These are phyloP conservation scores for Encarsia formosa DNA, from an alignment of 2,888 invertebrate genomes.

Conservation along the genomic window DNA sequence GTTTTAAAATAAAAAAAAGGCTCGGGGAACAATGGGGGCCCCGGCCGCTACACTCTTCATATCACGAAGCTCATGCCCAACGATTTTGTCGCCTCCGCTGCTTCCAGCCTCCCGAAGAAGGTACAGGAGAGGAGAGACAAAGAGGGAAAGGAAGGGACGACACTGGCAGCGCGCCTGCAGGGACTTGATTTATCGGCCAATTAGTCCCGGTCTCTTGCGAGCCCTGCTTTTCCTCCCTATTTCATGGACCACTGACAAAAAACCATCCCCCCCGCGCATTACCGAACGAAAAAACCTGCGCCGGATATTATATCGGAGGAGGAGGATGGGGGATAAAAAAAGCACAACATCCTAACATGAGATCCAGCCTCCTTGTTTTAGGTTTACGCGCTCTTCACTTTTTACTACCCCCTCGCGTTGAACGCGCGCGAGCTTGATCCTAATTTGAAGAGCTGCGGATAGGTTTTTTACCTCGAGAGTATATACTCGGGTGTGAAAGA, in stretches of 20 bases:
- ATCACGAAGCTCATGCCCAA: background rate
- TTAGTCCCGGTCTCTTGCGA: conserved; percentile 42
- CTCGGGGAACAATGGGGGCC: too few relatives aligned
- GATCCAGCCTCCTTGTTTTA: too few relatives aligned
- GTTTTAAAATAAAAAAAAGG: too few relatives aligned
- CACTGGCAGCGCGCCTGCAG: conserved; percentile 29
- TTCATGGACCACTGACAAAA: conserved; percentile 18
- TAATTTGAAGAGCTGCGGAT: too few relatives aligned
- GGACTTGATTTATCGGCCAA: conserved; percentile 51
- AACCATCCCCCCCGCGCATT: conserved; percentile 2
- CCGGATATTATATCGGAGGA: too few relatives aligned
- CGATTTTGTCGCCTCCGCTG: conserved; percentile 18
- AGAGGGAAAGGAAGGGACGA: conserved; percentile 21
- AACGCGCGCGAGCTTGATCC: too few relatives aligned
- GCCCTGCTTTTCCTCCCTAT: conserved; percentile 23
- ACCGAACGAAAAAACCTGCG: background rate
- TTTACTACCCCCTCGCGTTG: too few relatives aligned
- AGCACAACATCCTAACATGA: too few relatives aligned
- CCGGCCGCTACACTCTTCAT: too few relatives aligned
- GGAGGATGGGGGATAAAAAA: conserved; percentile 3
- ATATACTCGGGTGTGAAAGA: too few relatives aligned
- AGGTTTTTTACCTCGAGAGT: too few relatives aligned
- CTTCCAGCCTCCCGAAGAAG: background rate
- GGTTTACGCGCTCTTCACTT: too few relatives aligned
- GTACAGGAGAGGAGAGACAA: background rate